Evolutionary conservation across 2,888 invertebrate species (phyloP), one percentile per base, ranked within the genome.

Genomic region (Liodrosophila aerea): DNA sequence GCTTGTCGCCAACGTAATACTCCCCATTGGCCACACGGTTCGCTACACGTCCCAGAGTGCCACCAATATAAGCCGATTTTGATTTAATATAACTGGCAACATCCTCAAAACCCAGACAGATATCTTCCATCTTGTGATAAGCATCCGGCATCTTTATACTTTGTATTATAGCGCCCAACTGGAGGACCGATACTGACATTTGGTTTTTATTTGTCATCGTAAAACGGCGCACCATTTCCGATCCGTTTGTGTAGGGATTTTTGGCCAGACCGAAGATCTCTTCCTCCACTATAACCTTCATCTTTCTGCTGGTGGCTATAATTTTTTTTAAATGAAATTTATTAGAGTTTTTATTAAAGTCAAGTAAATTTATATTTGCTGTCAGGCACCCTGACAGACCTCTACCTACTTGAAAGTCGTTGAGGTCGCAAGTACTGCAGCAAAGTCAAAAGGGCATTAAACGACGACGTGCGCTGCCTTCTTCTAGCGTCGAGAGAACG

Each of bases 21-120:
- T 92, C 92, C 0, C 93, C 96, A 22, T 93, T 93, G 0, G 92
- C 93, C 64, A 97, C 94, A 37, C 95, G 92, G 89, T 97, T 97
- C 0, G 96, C 96, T 29, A 95, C 95, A 47, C 98, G 92, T 0
- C 98, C 98, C 54, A 98, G 92, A 0, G 96, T 94, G 0, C 95
- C 94, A 1, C 98, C 98, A 84, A 98, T 95, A 87, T 97, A 97
- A 0, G 95, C 94, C 74, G 94, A 94, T 8, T 91, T 86, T 1
- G 57, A 60, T 8, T 44, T 56, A 5, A 75, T 27, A 12, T 81
- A 81, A 13, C 87, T 80, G 22, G 85, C 83, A 46, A 97, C 90
- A 57, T 93, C 92, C 83, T 96, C 96, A 83, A 94, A 97, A 8
- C 97, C 97, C 22, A 96, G 91, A 0, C 94, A 92, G 1, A 97